phyloP scores from a whole-genome alignment of 1,140 invertebrate genomes.

The Acyrthosiphon pisum region DNA sequence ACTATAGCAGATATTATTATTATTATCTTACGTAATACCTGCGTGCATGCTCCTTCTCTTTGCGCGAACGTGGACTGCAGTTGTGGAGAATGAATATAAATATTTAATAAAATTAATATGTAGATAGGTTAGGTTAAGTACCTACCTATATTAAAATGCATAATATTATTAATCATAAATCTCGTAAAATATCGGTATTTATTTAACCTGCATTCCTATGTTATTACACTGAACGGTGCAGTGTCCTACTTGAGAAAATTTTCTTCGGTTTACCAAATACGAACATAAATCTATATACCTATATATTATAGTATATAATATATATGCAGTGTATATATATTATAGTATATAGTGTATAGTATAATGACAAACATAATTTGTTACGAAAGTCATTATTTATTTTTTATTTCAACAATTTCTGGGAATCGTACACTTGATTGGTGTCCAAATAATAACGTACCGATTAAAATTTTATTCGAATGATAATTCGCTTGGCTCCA shows the following conservation, averaged over 20 bases:
- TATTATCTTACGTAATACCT: not conserved
- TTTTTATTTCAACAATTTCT: not conserved
- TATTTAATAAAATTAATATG: not conserved
- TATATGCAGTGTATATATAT: no score
- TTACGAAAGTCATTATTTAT: not conserved
- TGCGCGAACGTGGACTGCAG: not conserved
- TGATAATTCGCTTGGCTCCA: not conserved
- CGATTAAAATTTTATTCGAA: not conserved
- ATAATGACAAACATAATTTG: conserved; percentile 20
- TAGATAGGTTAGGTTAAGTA: not conserved
- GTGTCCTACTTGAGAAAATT: not conserved
- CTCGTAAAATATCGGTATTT: not conserved
- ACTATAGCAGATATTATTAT: not conserved
- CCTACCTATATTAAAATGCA: not conserved
- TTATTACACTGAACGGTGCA: not conserved
- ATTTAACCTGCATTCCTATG: not conserved
- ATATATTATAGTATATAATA: no score
- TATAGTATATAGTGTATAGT: not conserved
- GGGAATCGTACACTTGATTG: not conserved
- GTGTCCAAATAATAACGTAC: not conserved
- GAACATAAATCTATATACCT: not conserved
- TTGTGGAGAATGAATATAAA: not conserved
- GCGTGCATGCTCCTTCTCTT: not conserved
- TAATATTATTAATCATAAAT: not conserved
- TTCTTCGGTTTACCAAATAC: not conserved